Evolutionary conservation across 2,797 vertebrate genomes (phyloP).

Genomic region (Carduelis carduelis): DNA sequence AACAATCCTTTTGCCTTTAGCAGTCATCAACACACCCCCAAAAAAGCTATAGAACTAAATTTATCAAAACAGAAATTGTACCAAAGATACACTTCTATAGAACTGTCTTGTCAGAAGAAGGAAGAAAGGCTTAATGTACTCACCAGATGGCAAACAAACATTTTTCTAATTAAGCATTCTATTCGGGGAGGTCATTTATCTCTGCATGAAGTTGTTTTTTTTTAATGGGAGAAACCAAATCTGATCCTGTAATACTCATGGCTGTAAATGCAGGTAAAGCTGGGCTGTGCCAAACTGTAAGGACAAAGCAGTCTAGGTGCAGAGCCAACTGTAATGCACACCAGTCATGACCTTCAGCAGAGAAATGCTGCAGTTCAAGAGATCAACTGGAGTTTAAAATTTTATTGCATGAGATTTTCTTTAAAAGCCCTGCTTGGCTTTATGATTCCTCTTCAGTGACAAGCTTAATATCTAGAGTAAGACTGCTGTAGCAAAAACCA

Average conservation of each 20-base stretch:
- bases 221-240: neutral
- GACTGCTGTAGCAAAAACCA: neutral
- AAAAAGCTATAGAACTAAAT: neutral
- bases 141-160: neutral
- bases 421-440: conserved; percentile 10
- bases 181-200: neutral
- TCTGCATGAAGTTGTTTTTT: neutral
- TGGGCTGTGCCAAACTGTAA: neutral
- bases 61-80: neutral
- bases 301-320: neutral
- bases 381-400: conserved; percentile 21
- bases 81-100: neutral
- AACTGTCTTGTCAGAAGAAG: neutral
- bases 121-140: neutral
- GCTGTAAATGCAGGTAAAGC: neutral
- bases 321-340: neutral
- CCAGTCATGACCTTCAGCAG: neutral
- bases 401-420: conserved; percentile 46
- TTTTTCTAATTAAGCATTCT: neutral
- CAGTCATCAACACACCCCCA: neutral
- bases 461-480: neutral
- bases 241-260: neutral
- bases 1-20: neutral
- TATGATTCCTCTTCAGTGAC: conserved; percentile 13
- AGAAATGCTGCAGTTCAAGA: neutral